Conservation (phyloP, 1,140 invertebrate species). For the Carposina sasakii region DNA sequence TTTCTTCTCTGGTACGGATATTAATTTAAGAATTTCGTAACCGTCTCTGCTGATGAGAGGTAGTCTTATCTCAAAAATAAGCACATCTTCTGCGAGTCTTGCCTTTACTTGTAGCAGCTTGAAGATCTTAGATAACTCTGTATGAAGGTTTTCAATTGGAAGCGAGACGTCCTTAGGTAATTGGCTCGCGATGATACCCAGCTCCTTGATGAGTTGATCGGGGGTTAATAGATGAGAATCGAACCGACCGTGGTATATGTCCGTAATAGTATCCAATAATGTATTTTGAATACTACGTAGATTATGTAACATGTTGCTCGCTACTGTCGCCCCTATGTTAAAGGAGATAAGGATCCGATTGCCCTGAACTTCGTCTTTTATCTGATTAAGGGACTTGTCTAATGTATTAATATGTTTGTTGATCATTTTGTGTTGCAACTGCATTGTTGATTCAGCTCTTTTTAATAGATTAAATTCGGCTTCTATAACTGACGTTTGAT, state of each 20-base stretch:
- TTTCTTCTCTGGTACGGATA: background rate
- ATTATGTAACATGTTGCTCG: conserved; percentile 14
- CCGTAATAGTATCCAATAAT: conserved; percentile 14
- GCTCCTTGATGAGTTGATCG: conserved; percentile 12
- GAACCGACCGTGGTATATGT: conserved; percentile 19
- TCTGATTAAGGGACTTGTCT: background rate
- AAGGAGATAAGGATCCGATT: conserved; percentile 9
- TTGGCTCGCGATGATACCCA: conserved; percentile 13
- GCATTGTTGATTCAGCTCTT: conserved; percentile 7
- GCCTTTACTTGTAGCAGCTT: background rate
- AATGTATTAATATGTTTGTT: conserved; percentile 6
- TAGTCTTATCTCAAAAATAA: conserved; percentile 1
- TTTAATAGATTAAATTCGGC: conserved; percentile 13
- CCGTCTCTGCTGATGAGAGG: background rate
- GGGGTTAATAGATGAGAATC: conserved; percentile 17
- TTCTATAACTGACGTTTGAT: conserved; percentile 9
- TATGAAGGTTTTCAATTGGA: conserved; percentile 12
- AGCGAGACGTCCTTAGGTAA: conserved; percentile 14
- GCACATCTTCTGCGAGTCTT: background rate
- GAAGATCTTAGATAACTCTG: background rate
- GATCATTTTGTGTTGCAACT: conserved; percentile 14
- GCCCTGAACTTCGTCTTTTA: conserved; percentile 9
- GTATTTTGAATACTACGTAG: conserved; percentile 14
- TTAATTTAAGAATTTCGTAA: background rate
- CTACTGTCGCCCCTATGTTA: conserved; percentile 2